These are phyloP conservation scores for Cheilosia scutellata DNA, from an alignment of 2,888 invertebrate species.

Conservation along the genomic window DNA sequence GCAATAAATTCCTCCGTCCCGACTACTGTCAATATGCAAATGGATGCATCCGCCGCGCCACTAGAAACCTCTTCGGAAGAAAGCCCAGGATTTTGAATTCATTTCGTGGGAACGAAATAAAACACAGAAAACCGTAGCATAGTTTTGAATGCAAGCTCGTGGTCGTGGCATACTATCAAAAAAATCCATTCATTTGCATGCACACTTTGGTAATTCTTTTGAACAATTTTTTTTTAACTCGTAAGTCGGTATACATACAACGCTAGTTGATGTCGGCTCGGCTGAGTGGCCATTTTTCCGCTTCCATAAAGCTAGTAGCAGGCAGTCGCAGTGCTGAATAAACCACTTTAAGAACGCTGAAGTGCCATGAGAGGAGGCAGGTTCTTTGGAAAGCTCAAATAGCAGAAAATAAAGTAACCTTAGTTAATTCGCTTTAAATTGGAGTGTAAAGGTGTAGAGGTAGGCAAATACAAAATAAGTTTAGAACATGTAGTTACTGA, in stretches of 20 bases:
- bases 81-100: conserved; percentile 21
- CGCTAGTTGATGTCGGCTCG: conserved; percentile 37
- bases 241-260: not conserved
- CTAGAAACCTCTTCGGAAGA: conserved; percentile 16
- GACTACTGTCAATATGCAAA: conserved; percentile 49
- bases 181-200: conserved; percentile 23
- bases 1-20: conserved; percentile 41
- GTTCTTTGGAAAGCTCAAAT: conserved; percentile 9
- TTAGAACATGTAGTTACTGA: not conserved
- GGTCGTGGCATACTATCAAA: conserved; percentile 27
- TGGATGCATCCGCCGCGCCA: conserved; percentile 22
- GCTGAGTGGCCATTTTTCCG: conserved; percentile 55
- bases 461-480: not conserved
- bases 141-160: conserved; percentile 20
- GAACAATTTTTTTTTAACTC: conserved; percentile 8
- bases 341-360: conserved; percentile 28
- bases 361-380: conserved; percentile 9
- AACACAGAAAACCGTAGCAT: not conserved
- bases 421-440: conserved; percentile 3
- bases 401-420: not conserved
- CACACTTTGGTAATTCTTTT: conserved; percentile 40
- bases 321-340: conserved; percentile 9
- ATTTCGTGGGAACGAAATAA: not conserved
- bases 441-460: not conserved
- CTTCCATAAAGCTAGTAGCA: conserved; percentile 25